These are phyloP conservation scores for Neomonachus schauinslandi DNA, from an alignment of 2,113 vertebrate species.

Conservation along the genomic window DNA sequence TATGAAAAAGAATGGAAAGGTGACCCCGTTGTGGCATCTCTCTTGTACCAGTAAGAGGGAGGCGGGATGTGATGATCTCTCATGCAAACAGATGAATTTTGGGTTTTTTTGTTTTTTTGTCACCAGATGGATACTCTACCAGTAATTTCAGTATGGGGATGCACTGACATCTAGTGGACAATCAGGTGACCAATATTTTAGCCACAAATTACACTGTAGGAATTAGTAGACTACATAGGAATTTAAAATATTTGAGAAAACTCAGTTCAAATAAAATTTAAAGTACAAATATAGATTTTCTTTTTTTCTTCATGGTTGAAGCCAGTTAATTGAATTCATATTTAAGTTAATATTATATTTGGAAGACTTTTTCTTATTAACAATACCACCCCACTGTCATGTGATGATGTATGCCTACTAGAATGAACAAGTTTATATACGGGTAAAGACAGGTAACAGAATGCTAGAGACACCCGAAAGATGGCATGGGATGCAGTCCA, in stretches of 20 bases:
- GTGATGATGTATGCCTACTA: not conserved
- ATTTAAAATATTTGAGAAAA: not conserved
- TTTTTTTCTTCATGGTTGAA: not conserved
- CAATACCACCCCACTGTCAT: not conserved
- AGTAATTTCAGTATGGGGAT: not conserved
- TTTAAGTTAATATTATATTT: not conserved
- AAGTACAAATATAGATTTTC: not conserved
- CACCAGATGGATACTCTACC: constrained; percentile 78
- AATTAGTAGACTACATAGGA: not conserved
- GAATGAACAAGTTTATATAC: not conserved
- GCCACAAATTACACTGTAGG: not conserved
- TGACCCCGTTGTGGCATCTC: not conserved
- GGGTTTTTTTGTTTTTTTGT: constrained; percentile 58
- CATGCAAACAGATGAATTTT: not conserved
- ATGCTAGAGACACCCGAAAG: not conserved
- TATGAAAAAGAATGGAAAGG: not conserved
- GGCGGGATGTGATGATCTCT: not conserved
- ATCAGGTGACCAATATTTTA: not conserved
- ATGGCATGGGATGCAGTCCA: not conserved
- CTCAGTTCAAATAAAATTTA: not conserved
- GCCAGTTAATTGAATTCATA: not conserved
- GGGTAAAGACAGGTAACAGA: not conserved
- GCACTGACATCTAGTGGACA: constrained; percentile 86
- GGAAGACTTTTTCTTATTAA: not conserved
- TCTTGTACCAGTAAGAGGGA: not conserved